Base-by-base conservation (phyloP, 2,797 vertebrate genomes). In the Pteronotus mesoamericanus region DNA sequence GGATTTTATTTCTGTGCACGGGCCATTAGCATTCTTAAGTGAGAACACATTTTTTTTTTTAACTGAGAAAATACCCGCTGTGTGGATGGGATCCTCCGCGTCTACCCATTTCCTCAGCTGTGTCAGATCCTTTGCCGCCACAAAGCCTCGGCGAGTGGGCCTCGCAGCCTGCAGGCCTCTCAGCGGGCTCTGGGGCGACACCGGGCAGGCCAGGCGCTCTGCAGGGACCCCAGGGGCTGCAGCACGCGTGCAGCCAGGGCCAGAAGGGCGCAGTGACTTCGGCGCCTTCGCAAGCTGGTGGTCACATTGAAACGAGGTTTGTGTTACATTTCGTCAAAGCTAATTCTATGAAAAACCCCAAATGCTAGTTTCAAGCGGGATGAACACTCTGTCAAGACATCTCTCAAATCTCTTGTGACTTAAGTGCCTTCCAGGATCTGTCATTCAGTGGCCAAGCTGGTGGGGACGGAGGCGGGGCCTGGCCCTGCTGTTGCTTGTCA, bases 11-110 rank as follows among this genome's bases (percentile, higher is more conserved):
- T 96, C 96, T 95, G 96, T 97, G 96, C 94, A 94, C n/a, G 95
- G 97, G 80, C 96, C 97, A 97, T 97, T 98, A 98, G 95, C 96
- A 98, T 97, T 96, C 96, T 97, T 98, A 96, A 98, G 97, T 95
- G 96, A 97, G 97, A 98, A 94, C 94, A 92, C 84, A 29, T 90
- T 96, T 97, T 94, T 97, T 94, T 96, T 85, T 88, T 90, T 0
- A 82, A 91, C 94, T 32, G 79, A 96, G 96, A 97, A 96, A 96
- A 94, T 94, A 94, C 96, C 84, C 32, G 2, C 92, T 48, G 29
- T 89, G 48, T 83, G 26, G 66, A 87, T 79, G 96, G 95, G 91
- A n/a, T 3, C 3, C 39, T 79, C 7, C 0, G 8, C 0, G 0
- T 71, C 92, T 93, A 42, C 71, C 89, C 10, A 3, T 83, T 87